Evolutionary conservation across 2,113 vertebrate genomes (phyloP).

Genomic region (Phalacrocorax pelagicus): DNA sequence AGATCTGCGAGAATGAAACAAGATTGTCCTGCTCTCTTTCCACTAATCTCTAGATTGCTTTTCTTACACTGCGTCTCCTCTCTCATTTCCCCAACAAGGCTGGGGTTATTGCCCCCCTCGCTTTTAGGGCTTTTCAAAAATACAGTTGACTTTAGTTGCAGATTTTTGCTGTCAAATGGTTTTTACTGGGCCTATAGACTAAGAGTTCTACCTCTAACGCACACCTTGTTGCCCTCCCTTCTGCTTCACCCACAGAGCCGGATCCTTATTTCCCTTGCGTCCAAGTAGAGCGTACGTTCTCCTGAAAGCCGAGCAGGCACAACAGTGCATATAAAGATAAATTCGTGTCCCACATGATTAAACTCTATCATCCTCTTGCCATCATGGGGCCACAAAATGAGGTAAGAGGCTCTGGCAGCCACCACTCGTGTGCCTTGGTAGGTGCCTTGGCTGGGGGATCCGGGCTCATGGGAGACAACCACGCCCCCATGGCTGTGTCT

Average conservation of each 20-base stretch:
- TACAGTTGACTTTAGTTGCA: background rate
- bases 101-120: fast-evolving
- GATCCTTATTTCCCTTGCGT: background rate
- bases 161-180: background rate
- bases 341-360: fast-evolving
- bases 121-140: background rate
- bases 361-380: background rate
- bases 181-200: background rate
- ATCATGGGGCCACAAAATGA: no score
- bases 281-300: fast-evolving
- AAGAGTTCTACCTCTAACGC: background rate
- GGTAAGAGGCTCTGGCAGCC: background rate
- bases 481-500: background rate
- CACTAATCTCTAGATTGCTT: background rate
- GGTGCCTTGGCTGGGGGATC: background rate
- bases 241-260: background rate
- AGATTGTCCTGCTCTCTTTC: background rate
- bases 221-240: background rate
- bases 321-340: background rate
- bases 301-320: background rate
- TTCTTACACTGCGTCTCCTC: background rate
- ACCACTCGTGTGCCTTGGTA: background rate
- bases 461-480: background rate
- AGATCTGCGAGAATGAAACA: fast-evolving
- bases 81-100: background rate